Evolutionary conservation across 2,797 vertebrate genomes (phyloP).

Genomic region (Sparus aurata): DNA sequence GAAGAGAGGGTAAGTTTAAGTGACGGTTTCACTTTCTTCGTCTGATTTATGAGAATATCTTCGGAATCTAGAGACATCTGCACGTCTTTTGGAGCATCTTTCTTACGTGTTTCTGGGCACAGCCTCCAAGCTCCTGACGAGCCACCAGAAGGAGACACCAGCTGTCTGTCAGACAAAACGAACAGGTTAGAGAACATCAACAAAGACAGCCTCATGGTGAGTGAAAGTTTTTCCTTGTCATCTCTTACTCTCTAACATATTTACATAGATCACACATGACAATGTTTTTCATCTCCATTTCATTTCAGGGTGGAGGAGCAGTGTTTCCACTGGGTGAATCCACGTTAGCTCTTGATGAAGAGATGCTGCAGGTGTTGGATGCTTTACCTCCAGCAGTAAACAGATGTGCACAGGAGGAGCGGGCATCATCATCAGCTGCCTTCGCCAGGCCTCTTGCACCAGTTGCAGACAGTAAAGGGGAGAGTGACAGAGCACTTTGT

Average conservation of each 20-base stretch:
- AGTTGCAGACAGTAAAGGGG: constrained; percentile 16
- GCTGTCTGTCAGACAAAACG: constrained; percentile 31
- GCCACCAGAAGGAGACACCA: constrained; percentile 45
- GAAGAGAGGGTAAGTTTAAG: constrained; percentile 73
- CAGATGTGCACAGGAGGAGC: constrained; percentile 20
- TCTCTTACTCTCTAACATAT: not conserved
- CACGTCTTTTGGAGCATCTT: not conserved
- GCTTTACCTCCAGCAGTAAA: constrained; percentile 2
- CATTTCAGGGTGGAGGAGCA: constrained; percentile 50
- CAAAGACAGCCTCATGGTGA: constrained; percentile 57
- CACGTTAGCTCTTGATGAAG: constrained; percentile 78
- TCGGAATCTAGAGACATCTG: not conserved
- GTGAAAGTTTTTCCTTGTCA: constrained; percentile 14
- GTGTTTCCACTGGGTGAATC: constrained; percentile 62
- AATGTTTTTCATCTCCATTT: not conserved
- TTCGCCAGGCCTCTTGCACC: not conserved
- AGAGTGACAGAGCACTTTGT: constrained; percentile 5
- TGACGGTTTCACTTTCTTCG: not conserved
- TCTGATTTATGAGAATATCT: not conserved
- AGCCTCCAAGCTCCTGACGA: constrained; percentile 64
- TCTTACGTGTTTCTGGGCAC: not conserved
- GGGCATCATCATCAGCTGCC: constrained; percentile 1
- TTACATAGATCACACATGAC: not conserved
- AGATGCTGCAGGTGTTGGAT: constrained; percentile 72
- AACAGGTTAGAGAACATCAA: constrained; percentile 21